Percentiles rank a stretch among this genome's conserved stretches.
Evolutionary conservation across 2,888 invertebrate species (phyloP).

Genomic region (Eumacrocentrus americanus): DNA sequence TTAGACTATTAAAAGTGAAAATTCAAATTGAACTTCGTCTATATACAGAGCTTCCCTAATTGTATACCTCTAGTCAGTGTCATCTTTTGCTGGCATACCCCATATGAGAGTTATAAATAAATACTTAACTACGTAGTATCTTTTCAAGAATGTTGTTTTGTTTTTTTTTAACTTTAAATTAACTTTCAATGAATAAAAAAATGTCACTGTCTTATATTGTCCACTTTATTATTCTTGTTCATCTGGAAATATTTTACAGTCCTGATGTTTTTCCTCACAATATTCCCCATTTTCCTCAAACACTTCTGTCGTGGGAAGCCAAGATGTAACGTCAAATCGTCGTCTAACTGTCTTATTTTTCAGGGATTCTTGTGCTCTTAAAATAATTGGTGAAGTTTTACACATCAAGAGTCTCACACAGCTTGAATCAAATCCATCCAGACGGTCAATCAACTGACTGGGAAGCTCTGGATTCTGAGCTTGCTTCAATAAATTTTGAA

Average conservation of each 20-base stretch:
- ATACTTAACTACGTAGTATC: no score
- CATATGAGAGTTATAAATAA: no score
- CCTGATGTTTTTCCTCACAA: conserved; percentile 57
- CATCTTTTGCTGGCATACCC: no score
- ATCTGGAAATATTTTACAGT: conserved; percentile 52
- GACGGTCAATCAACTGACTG: conserved; percentile 67
- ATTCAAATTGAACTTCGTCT: no score
- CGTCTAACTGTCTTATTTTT: conserved; percentile 49
- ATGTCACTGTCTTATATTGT: not conserved
- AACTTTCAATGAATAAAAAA: no score
- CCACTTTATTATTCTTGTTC: no score
- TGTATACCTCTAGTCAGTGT: no score
- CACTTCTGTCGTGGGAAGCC: conserved; percentile 54
- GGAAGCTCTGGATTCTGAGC: conserved; percentile 71
- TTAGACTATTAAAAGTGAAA: no score
- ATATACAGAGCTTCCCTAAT: no score
- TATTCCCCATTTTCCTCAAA: conserved; percentile 58
- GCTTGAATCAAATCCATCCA: conserved; percentile 69
- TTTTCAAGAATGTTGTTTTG: no score
- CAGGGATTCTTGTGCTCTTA: conserved; percentile 76
- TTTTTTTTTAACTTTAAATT: no score
- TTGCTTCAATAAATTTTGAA: conserved; percentile 64
- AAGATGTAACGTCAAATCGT: conserved; percentile 52
- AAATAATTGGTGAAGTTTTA: conserved; percentile 77
- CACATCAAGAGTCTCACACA: conserved; percentile 78